Evolutionary conservation across 2,888 invertebrate genomes (phyloP), one percentile per base, ranked within the genome.

Genomic region (Sminthurides aquaticus): DNA sequence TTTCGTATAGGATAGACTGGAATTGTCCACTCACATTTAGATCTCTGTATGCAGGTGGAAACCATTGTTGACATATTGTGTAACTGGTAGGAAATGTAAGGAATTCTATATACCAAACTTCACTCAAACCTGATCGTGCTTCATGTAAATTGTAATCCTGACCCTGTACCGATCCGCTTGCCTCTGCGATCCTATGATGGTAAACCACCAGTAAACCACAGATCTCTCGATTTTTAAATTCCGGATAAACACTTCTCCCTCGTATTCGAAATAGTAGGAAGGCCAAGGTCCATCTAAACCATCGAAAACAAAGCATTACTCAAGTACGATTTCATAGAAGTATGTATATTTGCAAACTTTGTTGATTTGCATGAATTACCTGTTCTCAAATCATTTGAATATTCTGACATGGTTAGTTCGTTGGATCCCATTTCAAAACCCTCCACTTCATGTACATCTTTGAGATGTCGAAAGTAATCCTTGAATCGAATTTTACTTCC

Each of bases 231-330:
- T 70, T 28, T 61, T 67, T 66, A 71, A 68, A 55, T 71, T 69
- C 22, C 71, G 34, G 15, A 71, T 25, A 56, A 71, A 66, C 0
- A 69, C 63, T 55, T 68, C 69, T 1, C 67, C 70, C 52, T 70
- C 69, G 34, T 64, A 70, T 57, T 70, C 63, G 8, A 71, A 57
- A 49, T 67, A 71, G 54, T 67, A 71, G 1, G 66, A 49, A 11
- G 71, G 71, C 71, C 71, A 71, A 2, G 70, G 71, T 20, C 71
- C 71, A 60, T 71, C 71, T 71, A 57, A 60, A 52, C n/a, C 15
- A 52, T 20, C 5, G 20, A 5, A 52, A 20, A 52, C 20, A 8
- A 52, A 18, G 52, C 43, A 34, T 15, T 34, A 34, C 15, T n/a
- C n/a, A n/a, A n/a, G n/a, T n/a, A 15, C 18, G 57, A 20, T 22